Conservation (phyloP, 2,888 invertebrate species). For the Sminthurides aquaticus region DNA sequence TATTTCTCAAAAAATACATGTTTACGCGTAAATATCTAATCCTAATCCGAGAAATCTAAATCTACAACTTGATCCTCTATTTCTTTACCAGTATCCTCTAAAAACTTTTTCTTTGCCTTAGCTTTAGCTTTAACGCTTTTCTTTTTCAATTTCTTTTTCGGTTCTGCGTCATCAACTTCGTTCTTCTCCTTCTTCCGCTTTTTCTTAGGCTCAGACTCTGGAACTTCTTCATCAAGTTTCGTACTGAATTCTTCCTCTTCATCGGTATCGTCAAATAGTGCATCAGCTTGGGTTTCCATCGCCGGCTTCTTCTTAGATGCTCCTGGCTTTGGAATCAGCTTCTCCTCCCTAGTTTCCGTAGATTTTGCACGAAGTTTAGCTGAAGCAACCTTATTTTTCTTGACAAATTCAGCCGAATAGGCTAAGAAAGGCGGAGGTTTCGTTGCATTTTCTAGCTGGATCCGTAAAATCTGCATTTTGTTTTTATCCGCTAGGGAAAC, state of each 20-base stretch:
- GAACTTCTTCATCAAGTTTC: slow-evolving; percentile 12
- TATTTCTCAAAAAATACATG: neutral
- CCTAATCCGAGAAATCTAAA: slow-evolving; percentile 40
- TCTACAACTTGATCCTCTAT: slow-evolving; percentile 38
- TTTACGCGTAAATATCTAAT: neutral
- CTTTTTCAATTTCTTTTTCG: slow-evolving; percentile 25
- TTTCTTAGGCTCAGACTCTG: slow-evolving; percentile 14
- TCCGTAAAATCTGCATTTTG: slow-evolving; percentile 35
- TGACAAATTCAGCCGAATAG: slow-evolving; percentile 36
- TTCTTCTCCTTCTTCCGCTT: slow-evolving; percentile 20
- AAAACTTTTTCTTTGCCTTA: slow-evolving; percentile 7
- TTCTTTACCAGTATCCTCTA: slow-evolving; percentile 21
- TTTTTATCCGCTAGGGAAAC: slow-evolving; percentile 36
- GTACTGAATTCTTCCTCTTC: slow-evolving; percentile 5
- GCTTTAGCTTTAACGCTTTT: slow-evolving; percentile 16
- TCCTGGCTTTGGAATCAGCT: slow-evolving; percentile 35
- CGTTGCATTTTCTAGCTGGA: slow-evolving; percentile 37
- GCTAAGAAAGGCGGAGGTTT: slow-evolving; percentile 34
- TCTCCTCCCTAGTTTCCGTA: slow-evolving; percentile 39
- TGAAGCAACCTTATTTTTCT: slow-evolving; percentile 29
- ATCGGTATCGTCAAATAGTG: slow-evolving; percentile 7
- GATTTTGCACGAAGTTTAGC: slow-evolving; percentile 30
- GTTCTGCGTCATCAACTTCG: slow-evolving; percentile 7
- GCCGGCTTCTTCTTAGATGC: slow-evolving; percentile 14
- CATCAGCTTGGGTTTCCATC: slow-evolving; percentile 32